Base-by-base conservation (phyloP, 2,113 vertebrate genomes). In the Bubalus kerabau region DNA sequence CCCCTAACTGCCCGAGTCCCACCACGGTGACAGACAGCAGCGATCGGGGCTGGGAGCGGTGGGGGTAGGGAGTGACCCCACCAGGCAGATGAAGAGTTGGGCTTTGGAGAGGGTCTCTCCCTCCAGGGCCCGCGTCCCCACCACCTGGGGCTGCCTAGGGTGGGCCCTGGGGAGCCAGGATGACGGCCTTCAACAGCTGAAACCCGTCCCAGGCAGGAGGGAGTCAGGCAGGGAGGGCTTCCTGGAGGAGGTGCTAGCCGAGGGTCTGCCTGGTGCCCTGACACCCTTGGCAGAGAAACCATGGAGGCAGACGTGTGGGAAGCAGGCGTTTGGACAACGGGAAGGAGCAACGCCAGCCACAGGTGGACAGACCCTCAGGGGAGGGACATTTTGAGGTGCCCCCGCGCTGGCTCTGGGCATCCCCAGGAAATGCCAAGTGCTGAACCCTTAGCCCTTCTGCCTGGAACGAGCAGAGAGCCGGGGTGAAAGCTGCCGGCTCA, bases 31-130 rank as follows among this genome's bases (percentile, higher is more conserved):
- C 46, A 12, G 6, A 67, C 30, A 30, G 24, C 7, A 43, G 46
- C 6, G 2, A 8, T 7, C 2, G 12, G n/a, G 24, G 30, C 1
- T 3, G n/a, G 64, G 64, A n/a, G n/a, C 5, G 0, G n/a, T 62
- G 14, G 1, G 19, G 56, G 12, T 6, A 2, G 71, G 12, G 19
- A 36, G 62, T 3, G 28, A 43, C 30, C 7, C 4, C 83, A 11
- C 2, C 5, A 59, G 86, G 50, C 21, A 57, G 57, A 21, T 0
- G 48, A 26, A 43, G 40, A 50, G 13, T 7, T 1, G 12, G 19
- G 62, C 36, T n/a, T 78, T 15, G 0, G 2, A 87, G 59, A 48
- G 46, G 90, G 50, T 56, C 43, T 57, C 87, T 24, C 10, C 24
- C 60, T 14, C 1, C 4, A 46, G 30, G 50, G 50, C n/a, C 36